phyloP scores from a whole-genome alignment of 2,888 invertebrate species.

The Nymphalis urticae region DNA sequence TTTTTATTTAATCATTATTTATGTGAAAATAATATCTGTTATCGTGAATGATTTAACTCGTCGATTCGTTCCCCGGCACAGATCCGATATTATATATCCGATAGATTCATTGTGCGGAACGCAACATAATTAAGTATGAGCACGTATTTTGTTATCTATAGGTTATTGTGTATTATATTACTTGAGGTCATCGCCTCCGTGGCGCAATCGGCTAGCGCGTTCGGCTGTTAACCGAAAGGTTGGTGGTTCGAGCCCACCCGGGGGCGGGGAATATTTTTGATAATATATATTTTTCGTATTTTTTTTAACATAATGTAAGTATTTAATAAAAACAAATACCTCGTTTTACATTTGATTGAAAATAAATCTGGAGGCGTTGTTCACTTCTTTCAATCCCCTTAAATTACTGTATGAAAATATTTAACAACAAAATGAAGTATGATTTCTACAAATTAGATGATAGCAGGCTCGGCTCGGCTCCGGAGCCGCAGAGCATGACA shows the following conservation, averaged over 20 bases:
- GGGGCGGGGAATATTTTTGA: conserved; percentile 83
- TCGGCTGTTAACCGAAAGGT: conserved; percentile 99
- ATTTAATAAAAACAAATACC: neutral
- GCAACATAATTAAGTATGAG: too few relatives aligned
- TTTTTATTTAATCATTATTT: too few relatives aligned
- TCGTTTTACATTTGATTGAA: too few relatives aligned
- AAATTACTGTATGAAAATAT: neutral
- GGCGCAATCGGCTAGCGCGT: conserved; percentile 98
- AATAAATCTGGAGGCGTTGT: too few relatives aligned
- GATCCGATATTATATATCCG: too few relatives aligned
- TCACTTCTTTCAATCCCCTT: too few relatives aligned
- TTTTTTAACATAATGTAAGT: neutral
- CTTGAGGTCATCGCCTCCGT: conserved; percentile 82
- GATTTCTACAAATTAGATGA: conserved; percentile 10
- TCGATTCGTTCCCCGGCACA: too few relatives aligned
- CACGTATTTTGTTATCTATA: neutral
- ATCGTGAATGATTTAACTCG: too few relatives aligned
- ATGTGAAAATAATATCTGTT: too few relatives aligned
- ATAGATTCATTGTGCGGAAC: too few relatives aligned
- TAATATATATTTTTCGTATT: neutral
- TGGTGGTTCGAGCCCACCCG: conserved; percentile 99
- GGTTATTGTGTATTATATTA: neutral
- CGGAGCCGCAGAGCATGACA: conserved; percentile 22
- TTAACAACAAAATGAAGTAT: neutral
- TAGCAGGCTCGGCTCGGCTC: neutral